phyloP scores from a whole-genome alignment of 2,113 vertebrate species.

The Chrysemys picta region DNA sequence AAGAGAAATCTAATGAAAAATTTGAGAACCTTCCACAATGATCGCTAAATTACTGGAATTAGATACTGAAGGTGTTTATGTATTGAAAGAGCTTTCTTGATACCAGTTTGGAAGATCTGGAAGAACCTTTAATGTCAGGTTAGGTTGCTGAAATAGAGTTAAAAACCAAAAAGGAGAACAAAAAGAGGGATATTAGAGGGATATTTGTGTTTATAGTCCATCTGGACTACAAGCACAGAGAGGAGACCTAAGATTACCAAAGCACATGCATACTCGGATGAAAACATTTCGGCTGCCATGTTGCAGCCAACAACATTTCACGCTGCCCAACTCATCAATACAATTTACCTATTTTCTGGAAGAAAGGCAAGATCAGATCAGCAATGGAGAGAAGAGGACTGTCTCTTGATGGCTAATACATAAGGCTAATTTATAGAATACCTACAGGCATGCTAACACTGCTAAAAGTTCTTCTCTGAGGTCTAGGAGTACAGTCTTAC shows the following conservation, averaged over 20 bases:
- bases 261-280: background rate
- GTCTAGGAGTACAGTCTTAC: no score
- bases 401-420: no score
- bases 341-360: no score
- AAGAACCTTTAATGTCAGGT: background rate
- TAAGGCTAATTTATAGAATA: no score
- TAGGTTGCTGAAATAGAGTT: background rate
- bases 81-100: background rate
- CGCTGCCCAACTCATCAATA: background rate
- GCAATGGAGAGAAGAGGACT: no score
- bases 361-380: no score
- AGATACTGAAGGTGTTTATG: background rate
- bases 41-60: background rate
- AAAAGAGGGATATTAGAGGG: background rate
- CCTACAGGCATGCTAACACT: no score
- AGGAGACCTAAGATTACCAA: no score
- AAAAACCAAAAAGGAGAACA: background rate
- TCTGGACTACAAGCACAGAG: background rate
- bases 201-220: background rate
- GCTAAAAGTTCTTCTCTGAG: no score
- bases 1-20: background rate
- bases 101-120: rapidly evolving
- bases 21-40: background rate
- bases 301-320: background rate
- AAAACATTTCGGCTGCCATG: background rate